Conservation (phyloP, 2,113 vertebrate species). For the Ammodytes dubius region DNA sequence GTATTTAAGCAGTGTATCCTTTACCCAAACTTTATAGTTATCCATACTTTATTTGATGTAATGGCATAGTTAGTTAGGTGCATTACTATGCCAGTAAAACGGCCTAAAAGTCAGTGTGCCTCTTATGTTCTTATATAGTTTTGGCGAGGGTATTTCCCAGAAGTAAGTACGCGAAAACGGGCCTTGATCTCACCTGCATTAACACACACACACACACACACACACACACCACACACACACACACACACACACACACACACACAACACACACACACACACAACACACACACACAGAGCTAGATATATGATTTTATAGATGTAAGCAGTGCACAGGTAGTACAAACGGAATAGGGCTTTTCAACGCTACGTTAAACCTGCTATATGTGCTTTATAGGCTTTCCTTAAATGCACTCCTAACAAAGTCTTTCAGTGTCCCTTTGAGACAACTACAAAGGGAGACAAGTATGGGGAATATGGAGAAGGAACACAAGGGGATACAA, state of each 20-base stretch:
- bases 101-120: neutral
- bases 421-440: neutral
- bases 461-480: neutral
- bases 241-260: slow-evolving; percentile 1
- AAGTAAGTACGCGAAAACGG: neutral
- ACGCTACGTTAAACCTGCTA: slow-evolving; percentile 8
- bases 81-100: neutral
- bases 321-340: slow-evolving; percentile 61
- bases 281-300: slow-evolving; percentile 1
- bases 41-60: neutral
- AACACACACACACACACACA: slow-evolving; percentile 7
- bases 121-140: slow-evolving; percentile 1
- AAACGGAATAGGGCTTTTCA: slow-evolving; percentile 39
- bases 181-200: slow-evolving; percentile 38
- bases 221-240: slow-evolving; percentile 19
- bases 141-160: slow-evolving; percentile 53
- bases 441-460: neutral
- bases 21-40: no score
- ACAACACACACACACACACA: slow-evolving; percentile 2
- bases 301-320: slow-evolving; percentile 32
- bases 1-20: no score
- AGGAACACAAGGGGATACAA: no score
- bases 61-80: no score
- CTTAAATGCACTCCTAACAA: slow-evolving; percentile 33
- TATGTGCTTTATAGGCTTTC: slow-evolving; percentile 53